Conservation (phyloP, 2,888 invertebrate species). For the Salticus scenicus region DNA sequence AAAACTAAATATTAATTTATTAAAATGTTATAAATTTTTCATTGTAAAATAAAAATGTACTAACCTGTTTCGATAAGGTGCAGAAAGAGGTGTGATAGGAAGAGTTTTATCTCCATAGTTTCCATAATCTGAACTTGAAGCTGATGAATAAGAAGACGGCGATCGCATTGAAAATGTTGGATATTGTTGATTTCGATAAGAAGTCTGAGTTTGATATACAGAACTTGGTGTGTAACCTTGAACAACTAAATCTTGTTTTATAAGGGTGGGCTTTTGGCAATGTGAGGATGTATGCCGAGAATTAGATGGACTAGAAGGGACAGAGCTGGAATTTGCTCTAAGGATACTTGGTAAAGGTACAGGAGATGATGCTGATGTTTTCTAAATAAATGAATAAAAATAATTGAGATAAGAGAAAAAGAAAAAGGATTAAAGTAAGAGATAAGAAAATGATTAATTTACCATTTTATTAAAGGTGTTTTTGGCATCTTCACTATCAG, state of each 20-base stretch:
- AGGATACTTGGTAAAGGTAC: constrained; percentile 39
- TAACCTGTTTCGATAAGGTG: constrained; percentile 55
- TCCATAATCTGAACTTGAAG: constrained; percentile 46
- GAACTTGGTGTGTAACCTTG: constrained; percentile 75
- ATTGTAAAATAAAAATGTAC: too few species aligned
- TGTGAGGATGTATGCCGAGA: constrained; percentile 32
- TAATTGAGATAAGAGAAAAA: too few species aligned
- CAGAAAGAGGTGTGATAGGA: constrained; percentile 23
- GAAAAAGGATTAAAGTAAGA: neutral
- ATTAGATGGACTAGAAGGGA: constrained; percentile 67
- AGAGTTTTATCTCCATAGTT: constrained; percentile 27
- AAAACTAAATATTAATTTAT: too few species aligned
- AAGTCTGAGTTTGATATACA: constrained; percentile 75
- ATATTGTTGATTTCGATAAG: constrained; percentile 76
- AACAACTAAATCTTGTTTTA: constrained; percentile 15
- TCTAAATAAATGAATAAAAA: constrained; percentile 28
- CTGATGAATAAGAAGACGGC: constrained; percentile 50
- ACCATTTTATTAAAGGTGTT: constrained; percentile 61
- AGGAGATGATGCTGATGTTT: constrained; percentile 53
- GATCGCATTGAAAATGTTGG: constrained; percentile 73
- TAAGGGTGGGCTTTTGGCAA: neutral
- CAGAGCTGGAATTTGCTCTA: constrained; percentile 53
- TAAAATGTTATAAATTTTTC: too few species aligned
- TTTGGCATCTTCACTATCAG: constrained; percentile 58
- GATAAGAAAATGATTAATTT: neutral